Evolutionary conservation across 2,113 vertebrate species (phyloP).

Genomic region (Pristiophorus japonicus): DNA sequence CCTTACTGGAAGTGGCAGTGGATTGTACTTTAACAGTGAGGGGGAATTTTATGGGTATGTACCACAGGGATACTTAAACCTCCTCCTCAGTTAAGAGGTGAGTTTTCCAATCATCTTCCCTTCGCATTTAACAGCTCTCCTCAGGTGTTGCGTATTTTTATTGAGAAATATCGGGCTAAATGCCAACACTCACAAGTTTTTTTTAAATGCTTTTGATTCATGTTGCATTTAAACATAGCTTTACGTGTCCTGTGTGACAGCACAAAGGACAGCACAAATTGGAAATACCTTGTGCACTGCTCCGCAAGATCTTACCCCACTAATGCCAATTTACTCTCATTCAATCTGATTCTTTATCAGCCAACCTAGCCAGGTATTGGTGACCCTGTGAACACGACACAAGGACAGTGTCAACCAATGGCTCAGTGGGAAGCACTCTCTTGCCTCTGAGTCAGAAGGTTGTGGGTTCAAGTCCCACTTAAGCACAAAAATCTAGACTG

Average conservation of each 20-base stretch:
- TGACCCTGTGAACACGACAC: not conserved
- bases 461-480: no score
- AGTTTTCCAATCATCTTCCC: not conserved
- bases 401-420: no score
- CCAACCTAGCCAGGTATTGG: not conserved
- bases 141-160: not conserved
- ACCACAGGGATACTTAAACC: not conserved
- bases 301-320: not conserved
- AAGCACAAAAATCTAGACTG: no score
- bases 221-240: not conserved
- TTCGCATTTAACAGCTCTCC: no score
- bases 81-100: not conserved
- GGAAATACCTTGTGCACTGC: not conserved
- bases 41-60: not conserved
- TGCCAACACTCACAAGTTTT: not conserved
- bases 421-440: no score
- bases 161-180: not conserved
- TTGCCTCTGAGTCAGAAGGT: no score
- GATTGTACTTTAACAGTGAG: no score
- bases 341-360: not conserved
- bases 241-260: not conserved
- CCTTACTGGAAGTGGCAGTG: not conserved
- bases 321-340: not conserved
- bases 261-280: not conserved
- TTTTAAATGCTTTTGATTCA: not conserved